Percentiles rank a stretch among this genome's conserved stretches.
phyloP scores from a whole-genome alignment of 1,140 invertebrate species.

The Harpegnathos saltator region DNA sequence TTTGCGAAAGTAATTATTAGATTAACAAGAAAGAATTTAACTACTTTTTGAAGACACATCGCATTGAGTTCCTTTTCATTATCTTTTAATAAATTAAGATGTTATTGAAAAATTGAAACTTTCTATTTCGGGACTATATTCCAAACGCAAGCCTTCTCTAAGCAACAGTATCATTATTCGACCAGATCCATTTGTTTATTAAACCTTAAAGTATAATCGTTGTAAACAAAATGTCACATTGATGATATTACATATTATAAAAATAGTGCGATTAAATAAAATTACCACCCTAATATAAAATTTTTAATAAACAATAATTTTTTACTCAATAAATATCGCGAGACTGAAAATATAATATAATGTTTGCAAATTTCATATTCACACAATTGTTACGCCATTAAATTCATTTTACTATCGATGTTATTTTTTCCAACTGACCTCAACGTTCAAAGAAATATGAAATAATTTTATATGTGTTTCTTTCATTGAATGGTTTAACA shows the following conservation, averaged over 20 bases:
- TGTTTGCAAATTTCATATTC: constrained; percentile 4
- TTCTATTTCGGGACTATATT: not conserved
- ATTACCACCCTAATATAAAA: not conserved
- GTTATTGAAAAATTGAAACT: not conserved
- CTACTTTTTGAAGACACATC: not conserved
- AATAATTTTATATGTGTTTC: constrained; percentile 28
- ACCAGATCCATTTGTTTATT: not conserved
- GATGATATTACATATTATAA: not conserved
- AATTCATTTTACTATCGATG: constrained; percentile 1
- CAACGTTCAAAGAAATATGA: not conserved
- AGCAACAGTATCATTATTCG: not conserved
- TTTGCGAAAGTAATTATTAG: not conserved
- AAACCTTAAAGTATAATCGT: not conserved
- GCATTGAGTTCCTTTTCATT: not conserved
- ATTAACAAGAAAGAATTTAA: not conserved
- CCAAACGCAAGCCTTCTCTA: not conserved
- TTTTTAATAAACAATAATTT: not conserved
- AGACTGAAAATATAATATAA: not conserved
- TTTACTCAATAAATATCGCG: not conserved
- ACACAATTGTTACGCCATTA: not conserved
- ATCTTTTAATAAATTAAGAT: not conserved
- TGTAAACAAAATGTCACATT: constrained; percentile 3
- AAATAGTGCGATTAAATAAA: no score
- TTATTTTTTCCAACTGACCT: constrained; percentile 7
- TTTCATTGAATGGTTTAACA: constrained; percentile 37